Conservation (phyloP, 1,140 invertebrate genomes). For the Drosophila hydei region DNA sequence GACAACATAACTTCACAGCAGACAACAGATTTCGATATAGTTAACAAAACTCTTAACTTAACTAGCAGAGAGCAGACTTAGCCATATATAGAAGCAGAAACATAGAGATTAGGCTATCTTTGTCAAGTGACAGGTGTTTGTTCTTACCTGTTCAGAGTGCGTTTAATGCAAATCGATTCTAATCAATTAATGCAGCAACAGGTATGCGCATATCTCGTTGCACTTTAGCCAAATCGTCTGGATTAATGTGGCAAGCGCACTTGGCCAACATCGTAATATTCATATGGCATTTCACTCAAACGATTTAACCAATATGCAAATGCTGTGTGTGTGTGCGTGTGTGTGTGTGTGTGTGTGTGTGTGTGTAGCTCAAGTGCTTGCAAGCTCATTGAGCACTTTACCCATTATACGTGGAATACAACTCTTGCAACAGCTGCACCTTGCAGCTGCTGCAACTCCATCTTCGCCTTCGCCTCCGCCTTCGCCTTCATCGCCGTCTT, state of each 20-base stretch:
- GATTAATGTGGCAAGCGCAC: constrained; percentile 38
- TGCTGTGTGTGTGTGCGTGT: constrained; percentile 10
- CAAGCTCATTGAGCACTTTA: constrained; percentile 73
- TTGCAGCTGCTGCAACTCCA: background rate
- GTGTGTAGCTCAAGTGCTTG: constrained; percentile 46
- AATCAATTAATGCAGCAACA: constrained; percentile 17
- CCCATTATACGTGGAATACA: constrained; percentile 48
- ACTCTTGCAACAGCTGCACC: constrained; percentile 11
- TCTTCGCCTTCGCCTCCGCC: constrained; percentile 4
- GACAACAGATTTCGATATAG: too few species aligned
- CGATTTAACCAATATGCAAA: constrained; percentile 65
- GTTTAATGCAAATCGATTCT: background rate
- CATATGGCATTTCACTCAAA: constrained; percentile 31
- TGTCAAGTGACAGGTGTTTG: too few species aligned
- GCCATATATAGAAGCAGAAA: too few species aligned
- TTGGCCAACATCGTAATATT: constrained; percentile 33
- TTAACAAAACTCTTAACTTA: too few species aligned
- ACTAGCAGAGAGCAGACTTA: too few species aligned
- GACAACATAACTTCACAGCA: too few species aligned
- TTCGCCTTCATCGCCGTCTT: constrained; percentile 8
- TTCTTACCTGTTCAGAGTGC: too few species aligned
- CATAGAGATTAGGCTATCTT: too few species aligned
- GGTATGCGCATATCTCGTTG: constrained; percentile 18
- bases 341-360: constrained; percentile 6
- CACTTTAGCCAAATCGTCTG: constrained; percentile 34